A percentile compares a stretch with the other conserved stretches of the same genome.
Conservation (phyloP, 2,797 vertebrate genomes). For the Hafferia zeledoni region DNA sequence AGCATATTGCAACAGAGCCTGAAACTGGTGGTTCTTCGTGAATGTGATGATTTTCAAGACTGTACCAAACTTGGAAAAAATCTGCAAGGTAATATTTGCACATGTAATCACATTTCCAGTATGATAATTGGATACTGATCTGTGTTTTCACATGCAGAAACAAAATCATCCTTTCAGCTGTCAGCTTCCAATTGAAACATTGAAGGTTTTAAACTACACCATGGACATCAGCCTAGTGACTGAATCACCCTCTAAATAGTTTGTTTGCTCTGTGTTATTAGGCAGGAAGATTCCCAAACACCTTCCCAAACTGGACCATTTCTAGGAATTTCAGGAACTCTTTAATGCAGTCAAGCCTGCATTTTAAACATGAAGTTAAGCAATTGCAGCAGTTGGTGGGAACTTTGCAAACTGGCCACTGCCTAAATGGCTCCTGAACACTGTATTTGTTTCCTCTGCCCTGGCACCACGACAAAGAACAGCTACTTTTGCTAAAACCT, state of each 20-base stretch:
- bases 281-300: not conserved
- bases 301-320: not conserved
- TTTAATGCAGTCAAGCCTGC: not conserved
- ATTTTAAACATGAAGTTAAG: not conserved
- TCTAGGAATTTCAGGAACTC: not conserved
- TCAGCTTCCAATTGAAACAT: not conserved
- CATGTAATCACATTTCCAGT: not conserved
- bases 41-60: conserved; percentile 96
- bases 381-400: not conserved
- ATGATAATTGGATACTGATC: not conserved
- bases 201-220: not conserved
- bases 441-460: not conserved
- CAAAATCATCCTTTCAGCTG: not conserved
- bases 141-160: not conserved
- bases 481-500: not conserved
- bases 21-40: conserved; percentile 97
- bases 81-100: conserved; percentile 74
- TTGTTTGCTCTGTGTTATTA: not conserved
- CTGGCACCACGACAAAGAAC: accelerated
- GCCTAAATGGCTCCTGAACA: not conserved
- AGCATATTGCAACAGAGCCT: conserved; percentile 90
- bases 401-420: not conserved
- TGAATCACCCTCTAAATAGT: not conserved
- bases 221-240: not conserved
- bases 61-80: conserved; percentile 95